phyloP scores from a whole-genome alignment of 2,113 vertebrate genomes.

The Cheirogaleus medius region DNA sequence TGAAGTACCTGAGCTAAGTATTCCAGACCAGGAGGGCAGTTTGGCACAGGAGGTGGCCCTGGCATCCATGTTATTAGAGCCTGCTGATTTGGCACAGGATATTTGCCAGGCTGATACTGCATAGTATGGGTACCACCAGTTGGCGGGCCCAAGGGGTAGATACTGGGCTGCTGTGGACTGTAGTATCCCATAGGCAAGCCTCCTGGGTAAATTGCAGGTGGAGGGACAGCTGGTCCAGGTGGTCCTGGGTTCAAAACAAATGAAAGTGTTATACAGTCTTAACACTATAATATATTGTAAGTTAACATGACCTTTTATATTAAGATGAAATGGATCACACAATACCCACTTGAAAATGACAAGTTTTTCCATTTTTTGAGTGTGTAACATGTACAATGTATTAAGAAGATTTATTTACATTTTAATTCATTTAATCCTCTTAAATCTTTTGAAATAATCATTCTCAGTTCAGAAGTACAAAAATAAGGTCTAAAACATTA shows the following conservation, averaged over 20 bases:
- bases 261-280: not conserved
- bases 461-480: not conserved
- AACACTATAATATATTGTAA: not conserved
- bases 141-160: not conserved
- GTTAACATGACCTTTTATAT: not conserved
- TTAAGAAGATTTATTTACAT: not conserved
- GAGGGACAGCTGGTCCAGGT: not conserved
- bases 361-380: not conserved
- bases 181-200: constrained; percentile 21
- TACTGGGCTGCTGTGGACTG: not conserved
- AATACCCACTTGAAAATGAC: not conserved
- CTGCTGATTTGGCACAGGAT: not conserved
- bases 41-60: not conserved
- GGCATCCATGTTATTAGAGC: constrained; percentile 46
- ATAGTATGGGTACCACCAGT: not conserved
- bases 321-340: not conserved
- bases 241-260: constrained; percentile 57
- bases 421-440: not conserved
- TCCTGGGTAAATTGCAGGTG: not conserved
- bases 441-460: constrained; percentile 2
- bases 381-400: not conserved
- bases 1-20: constrained; percentile 73
- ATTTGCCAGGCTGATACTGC: constrained; percentile 71
- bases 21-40: constrained; percentile 77
- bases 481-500: not conserved